These are phyloP conservation scores for Sinohyriopsis cumingii DNA, from an alignment of 2,888 invertebrate genomes.

Conservation along the genomic window DNA sequence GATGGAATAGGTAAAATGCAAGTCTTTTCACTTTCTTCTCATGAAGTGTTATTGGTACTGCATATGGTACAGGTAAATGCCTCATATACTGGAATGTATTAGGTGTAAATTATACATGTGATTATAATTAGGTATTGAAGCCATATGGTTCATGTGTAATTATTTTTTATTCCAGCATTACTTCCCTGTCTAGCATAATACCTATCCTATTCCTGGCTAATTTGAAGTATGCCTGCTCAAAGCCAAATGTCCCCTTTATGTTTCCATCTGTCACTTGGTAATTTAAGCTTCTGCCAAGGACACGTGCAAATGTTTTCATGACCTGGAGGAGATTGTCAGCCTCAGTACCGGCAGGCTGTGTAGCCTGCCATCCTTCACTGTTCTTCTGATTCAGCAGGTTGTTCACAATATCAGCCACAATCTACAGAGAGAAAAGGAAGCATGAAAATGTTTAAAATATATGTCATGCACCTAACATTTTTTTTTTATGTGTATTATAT, in stretches of 20 bases:
- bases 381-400: constrained; percentile 58
- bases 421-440: constrained; percentile 28
- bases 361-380: constrained; percentile 66
- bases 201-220: constrained; percentile 30
- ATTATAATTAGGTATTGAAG: too few relatives aligned
- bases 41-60: too few relatives aligned
- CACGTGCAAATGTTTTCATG: constrained; percentile 59
- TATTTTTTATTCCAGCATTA: too few relatives aligned
- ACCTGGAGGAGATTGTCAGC: constrained; percentile 64
- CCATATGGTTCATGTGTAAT: too few relatives aligned
- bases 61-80: too few relatives aligned
- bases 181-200: constrained; percentile 1
- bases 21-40: too few relatives aligned
- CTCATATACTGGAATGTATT: too few relatives aligned
- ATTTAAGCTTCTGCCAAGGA: constrained; percentile 54
- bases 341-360: constrained; percentile 65
- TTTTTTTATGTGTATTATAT: too few relatives aligned
- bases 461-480: too few relatives aligned
- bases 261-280: constrained; percentile 57
- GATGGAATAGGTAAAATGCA: too few relatives aligned
- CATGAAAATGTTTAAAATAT: neutral
- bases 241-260: constrained; percentile 21
- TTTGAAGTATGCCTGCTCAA: constrained; percentile 25
- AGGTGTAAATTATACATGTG: too few relatives aligned
- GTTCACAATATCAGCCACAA: constrained; percentile 54